Conservation (phyloP, 2,113 vertebrate species). For the Zingel zingel region DNA sequence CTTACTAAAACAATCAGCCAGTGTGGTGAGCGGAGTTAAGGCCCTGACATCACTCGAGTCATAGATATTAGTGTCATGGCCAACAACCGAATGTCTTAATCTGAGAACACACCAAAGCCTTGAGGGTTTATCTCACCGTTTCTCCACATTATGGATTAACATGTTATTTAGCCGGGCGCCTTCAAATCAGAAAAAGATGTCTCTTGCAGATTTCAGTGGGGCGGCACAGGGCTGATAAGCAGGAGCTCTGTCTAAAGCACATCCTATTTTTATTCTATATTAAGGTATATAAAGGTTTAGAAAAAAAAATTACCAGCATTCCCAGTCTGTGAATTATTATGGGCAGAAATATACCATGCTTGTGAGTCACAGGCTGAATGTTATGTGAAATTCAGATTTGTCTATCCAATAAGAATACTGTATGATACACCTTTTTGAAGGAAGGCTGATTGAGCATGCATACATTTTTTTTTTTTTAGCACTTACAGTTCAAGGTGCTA, state of each 20-base stretch:
- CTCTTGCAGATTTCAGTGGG: conserved; percentile 21
- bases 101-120: conserved; percentile 43
- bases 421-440: not conserved
- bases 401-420: not conserved
- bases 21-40: not conserved
- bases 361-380: not conserved
- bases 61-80: conserved; percentile 27
- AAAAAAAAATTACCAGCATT: conserved; percentile 54
- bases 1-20: conserved; percentile 15
- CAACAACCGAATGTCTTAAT: conserved; percentile 29
- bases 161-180: conserved; percentile 45
- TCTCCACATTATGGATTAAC: conserved; percentile 64
- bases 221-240: conserved; percentile 45
- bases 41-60: conserved; percentile 34
- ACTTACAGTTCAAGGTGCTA: conserved; percentile 25
- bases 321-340: conserved; percentile 45
- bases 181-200: conserved; percentile 55
- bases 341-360: not conserved
- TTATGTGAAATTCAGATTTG: conserved; percentile 10
- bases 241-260: conserved; percentile 49
- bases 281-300: conserved; percentile 46
- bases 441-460: not conserved
- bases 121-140: conserved; percentile 45
- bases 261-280: conserved; percentile 66
- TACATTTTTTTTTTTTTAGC: not conserved